Percentiles rank a stretch among this genome's conserved stretches.
Evolutionary conservation across 2,113 vertebrate genomes (phyloP).

Genomic region (Hyperopisus bebe): DNA sequence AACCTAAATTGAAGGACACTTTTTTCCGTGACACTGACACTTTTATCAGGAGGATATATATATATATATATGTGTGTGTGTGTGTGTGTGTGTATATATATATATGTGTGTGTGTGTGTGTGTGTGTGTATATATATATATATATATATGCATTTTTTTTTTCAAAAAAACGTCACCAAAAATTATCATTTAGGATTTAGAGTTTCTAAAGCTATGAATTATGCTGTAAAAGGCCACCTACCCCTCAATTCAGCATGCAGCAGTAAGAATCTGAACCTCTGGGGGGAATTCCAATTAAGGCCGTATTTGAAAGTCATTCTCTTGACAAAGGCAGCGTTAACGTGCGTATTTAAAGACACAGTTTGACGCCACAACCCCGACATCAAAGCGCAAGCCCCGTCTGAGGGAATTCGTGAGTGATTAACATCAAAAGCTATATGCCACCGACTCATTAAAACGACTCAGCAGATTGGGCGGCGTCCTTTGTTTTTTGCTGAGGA

Average conservation of each 20-base stretch:
- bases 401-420: not conserved
- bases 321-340: not conserved
- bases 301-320: slow-evolving; percentile 12
- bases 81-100: too few species aligned
- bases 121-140: too few species aligned
- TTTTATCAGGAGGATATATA: too few species aligned
- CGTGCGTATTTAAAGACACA: slow-evolving; percentile 1
- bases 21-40: too few species aligned
- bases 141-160: not conserved
- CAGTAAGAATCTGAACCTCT: not conserved
- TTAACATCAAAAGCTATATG: not conserved
- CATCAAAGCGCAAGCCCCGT: not conserved
- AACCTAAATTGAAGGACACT: too few species aligned
- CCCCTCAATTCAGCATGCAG: not conserved
- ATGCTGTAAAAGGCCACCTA: not conserved
- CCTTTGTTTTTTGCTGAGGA: not conserved
- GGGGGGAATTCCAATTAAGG: slow-evolving; percentile 11
- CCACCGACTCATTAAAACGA: not conserved
- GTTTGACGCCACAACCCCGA: not conserved
- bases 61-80: too few species aligned
- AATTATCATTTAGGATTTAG: not conserved
- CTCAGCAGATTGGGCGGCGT: not conserved
- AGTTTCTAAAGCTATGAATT: not conserved
- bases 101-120: too few species aligned
- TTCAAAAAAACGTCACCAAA: not conserved